Base-by-base conservation (phyloP, 2,797 vertebrate species). In the Parauchenoglanis ngamensis region DNA sequence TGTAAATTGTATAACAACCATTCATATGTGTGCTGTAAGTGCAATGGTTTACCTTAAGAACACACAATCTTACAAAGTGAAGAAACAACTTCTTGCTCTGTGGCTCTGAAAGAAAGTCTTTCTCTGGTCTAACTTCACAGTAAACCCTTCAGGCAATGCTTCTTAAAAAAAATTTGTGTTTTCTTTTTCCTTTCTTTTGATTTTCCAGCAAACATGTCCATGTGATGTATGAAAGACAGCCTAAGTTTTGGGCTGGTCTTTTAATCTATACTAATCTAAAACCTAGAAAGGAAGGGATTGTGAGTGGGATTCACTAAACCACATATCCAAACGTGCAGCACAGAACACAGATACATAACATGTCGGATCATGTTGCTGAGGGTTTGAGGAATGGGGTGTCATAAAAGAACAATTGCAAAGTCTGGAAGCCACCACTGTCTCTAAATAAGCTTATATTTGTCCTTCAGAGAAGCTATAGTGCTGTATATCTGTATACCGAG, bases 351-450 rank as follows among this genome's bases (percentile, higher is more conserved):
- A 54, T 44, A 68, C 56, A 70, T n/a, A 46, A 86, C 88, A 89
- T 89, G 88, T 86, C 65, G 35, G 81, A 86, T 89, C 88, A 65
- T 89, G 88, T 84, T 89, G 21, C 67, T 73, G 54, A 87, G 75
- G 35, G 44, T 85, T 61, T 76, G 44, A 28, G 57, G 84, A 83
- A 85, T 82, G 79, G 68, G 15, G 63, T 25, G 54, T 89, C 73
- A 86, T 78, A 70, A 89, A 80, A 86, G 80, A 56, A 5, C 84
- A 82, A 56, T 59, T 87, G 68, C 49, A 89, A 68, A 86, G 83
- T 61, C 56, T 85, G 59, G 17, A 54, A 73, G 25, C 12, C 44
- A 54, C 4, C 35, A 46, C 82, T 70, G 35, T 84, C 72, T 84
- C 31, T 61, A 78, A 78, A 70, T 49, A 21, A 73, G 52, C 13